These are phyloP conservation scores for Aporophyla nigra DNA, from an alignment of 2,888 invertebrate species.

Conservation along the genomic window DNA sequence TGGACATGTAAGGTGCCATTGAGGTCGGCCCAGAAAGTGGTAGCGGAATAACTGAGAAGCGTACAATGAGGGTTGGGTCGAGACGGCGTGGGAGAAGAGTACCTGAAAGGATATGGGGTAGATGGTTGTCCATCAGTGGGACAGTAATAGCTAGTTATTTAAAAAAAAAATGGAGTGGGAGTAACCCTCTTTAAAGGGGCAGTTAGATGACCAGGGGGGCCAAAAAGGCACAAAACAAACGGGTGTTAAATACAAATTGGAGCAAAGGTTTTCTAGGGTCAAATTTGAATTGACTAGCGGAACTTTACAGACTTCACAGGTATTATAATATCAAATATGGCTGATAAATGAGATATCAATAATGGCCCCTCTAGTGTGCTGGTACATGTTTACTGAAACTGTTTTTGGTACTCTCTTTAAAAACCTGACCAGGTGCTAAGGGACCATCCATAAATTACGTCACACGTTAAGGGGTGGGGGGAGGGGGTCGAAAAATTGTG, in stretches of 20 bases:
- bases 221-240: neutral
- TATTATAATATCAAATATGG: no score
- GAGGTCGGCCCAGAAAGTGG: neutral
- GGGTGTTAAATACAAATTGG: neutral
- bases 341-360: no score
- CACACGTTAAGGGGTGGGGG: no score
- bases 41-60: neutral
- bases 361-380: no score
- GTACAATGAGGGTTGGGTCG: neutral
- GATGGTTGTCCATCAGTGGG: neutral
- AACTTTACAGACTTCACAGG: no score
- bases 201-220: neutral
- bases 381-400: no score
- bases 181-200: neutral
- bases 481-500: no score
- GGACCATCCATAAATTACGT: no score
- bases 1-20: neutral
- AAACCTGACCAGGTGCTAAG: no score
- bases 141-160: neutral
- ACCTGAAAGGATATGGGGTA: neutral
- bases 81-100: neutral
- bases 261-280: neutral
- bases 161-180: neutral
- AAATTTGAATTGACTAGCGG: neutral
- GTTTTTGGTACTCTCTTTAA: no score